Conservation (phyloP, 2,888 invertebrate species). For the Neoitamus cyanurus region DNA sequence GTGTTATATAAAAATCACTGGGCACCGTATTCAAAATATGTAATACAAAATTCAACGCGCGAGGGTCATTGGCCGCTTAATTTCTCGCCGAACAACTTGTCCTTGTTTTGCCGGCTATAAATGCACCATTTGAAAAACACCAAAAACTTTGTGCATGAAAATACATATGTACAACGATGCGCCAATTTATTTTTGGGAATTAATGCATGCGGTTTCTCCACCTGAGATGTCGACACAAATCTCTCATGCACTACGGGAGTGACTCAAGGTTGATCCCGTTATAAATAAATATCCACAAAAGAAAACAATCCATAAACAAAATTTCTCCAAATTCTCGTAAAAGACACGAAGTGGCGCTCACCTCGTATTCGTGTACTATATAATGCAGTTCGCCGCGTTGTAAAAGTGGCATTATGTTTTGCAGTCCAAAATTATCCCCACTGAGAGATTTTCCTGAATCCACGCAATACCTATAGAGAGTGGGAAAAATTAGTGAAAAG, state of each 20-base stretch:
- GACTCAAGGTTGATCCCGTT: constrained; percentile 12
- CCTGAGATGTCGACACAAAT: background rate
- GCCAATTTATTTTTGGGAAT: background rate
- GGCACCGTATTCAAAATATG: background rate
- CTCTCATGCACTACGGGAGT: background rate
- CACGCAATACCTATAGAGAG: constrained; percentile 2
- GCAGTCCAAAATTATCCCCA: constrained; percentile 33
- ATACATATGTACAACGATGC: background rate
- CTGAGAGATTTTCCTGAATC: constrained; percentile 31
- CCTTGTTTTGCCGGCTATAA: background rate
- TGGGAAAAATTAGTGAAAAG: constrained; percentile 18
- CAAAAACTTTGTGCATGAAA: background rate
- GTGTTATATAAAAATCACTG: background rate
- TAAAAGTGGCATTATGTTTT: constrained; percentile 10
- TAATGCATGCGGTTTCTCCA: background rate
- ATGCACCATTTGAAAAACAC: background rate
- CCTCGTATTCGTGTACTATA: background rate
- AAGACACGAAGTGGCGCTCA: background rate
- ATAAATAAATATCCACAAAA: constrained; percentile 21
- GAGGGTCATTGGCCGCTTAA: background rate
- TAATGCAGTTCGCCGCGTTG: background rate
- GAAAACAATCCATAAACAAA: constrained; percentile 6
- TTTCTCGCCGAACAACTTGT: background rate
- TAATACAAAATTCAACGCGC: background rate
- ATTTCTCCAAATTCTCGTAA: constrained; percentile 29